These are phyloP conservation scores for Rhea americana DNA, from an alignment of 2,113 vertebrate species.

Conservation along the genomic window DNA sequence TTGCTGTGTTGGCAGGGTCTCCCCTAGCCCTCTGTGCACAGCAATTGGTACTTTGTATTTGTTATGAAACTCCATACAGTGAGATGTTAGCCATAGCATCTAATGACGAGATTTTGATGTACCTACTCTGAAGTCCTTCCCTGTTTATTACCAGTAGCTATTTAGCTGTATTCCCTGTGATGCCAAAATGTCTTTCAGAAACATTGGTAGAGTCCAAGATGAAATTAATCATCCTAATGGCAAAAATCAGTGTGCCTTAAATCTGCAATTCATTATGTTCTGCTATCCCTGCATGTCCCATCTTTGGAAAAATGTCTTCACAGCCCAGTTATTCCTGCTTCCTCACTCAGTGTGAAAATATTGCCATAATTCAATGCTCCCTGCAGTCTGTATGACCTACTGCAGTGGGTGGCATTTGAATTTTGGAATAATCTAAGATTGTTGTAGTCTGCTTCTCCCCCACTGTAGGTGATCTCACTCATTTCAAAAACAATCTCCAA, in stretches of 20 bases:
- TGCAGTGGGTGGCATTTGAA: not conserved
- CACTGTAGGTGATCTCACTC: not conserved
- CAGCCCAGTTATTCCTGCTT: not conserved
- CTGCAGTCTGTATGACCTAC: not conserved
- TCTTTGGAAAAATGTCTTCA: not conserved
- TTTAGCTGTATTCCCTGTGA: not conserved
- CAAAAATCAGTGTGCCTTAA: not conserved
- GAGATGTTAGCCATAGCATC: not conserved
- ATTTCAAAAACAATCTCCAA: not conserved
- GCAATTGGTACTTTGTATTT: not conserved
- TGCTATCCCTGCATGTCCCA: not conserved
- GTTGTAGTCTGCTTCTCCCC: not conserved
- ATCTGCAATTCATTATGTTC: not conserved
- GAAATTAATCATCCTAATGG: not conserved
- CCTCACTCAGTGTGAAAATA: not conserved
- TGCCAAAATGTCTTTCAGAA: not conserved
- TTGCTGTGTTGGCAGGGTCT: not conserved
- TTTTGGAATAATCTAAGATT: not conserved
- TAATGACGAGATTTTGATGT: no score
- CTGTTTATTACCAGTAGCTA: not conserved
- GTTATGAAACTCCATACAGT: not conserved
- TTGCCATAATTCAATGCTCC: not conserved
- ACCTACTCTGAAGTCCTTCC: not conserved
- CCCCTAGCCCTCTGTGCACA: not conserved
- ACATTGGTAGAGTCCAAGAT: not conserved